Evolutionary conservation across 2,113 vertebrate species (phyloP).

Genomic region (Manacus vitellinus): DNA sequence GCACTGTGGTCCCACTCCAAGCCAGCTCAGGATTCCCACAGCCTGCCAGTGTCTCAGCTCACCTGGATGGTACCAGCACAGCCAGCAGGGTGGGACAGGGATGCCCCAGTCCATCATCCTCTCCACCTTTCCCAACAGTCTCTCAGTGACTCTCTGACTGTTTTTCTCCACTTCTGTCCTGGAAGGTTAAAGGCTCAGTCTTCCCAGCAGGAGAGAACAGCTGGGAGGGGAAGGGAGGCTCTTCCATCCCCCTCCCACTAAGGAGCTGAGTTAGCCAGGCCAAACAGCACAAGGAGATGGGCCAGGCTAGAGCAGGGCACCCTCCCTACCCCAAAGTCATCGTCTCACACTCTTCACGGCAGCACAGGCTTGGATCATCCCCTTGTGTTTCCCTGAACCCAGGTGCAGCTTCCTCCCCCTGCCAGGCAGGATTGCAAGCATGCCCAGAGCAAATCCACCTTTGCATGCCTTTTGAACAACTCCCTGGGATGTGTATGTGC

Average conservation of each 20-base stretch:
- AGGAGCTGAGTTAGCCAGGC: background rate
- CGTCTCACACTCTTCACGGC: rapidly evolving
- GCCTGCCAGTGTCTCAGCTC: background rate
- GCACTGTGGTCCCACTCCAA: rapidly evolving
- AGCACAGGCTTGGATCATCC: too few relatives aligned
- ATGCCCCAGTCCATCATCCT: too few relatives aligned
- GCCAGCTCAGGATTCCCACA: background rate
- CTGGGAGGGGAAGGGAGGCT: too few relatives aligned
- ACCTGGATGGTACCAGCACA: background rate
- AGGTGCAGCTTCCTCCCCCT: rapidly evolving
- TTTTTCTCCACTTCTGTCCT: background rate
- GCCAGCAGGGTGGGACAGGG: background rate
- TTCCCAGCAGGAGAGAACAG: background rate
- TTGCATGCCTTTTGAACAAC: rapidly evolving
- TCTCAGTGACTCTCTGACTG: background rate
- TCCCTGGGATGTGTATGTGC: rapidly evolving
- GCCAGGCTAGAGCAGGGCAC: background rate
- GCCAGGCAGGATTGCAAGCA: rapidly evolving
- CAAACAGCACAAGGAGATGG: rapidly evolving
- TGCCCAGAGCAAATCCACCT: background rate
- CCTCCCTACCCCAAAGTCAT: background rate
- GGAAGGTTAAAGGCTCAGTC: rapidly evolving
- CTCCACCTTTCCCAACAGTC: rapidly evolving
- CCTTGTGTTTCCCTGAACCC: rapidly evolving
- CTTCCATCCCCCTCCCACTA: background rate